These are phyloP conservation scores for Crypturellus tataupa DNA, from an alignment of 2,797 vertebrate genomes.

Conservation along the genomic window DNA sequence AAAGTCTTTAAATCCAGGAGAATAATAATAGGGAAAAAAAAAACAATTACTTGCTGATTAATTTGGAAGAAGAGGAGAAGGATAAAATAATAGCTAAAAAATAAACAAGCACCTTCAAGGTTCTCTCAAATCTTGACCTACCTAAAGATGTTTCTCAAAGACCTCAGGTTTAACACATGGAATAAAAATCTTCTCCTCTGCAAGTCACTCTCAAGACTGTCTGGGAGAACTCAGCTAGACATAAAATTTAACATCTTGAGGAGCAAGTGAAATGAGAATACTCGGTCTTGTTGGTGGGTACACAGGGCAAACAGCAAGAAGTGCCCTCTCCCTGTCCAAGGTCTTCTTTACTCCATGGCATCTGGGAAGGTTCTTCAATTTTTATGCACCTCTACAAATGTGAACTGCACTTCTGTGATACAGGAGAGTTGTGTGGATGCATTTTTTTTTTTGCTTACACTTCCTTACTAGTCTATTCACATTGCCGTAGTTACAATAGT, in stretches of 20 bases:
- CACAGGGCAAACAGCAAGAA: background rate
- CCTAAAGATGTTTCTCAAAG: background rate
- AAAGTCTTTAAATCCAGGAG: slow-evolving; percentile 55
- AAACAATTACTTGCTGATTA: background rate
- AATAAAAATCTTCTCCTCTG: background rate
- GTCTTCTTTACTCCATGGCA: background rate
- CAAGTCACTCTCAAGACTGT: background rate
- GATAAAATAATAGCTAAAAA: background rate
- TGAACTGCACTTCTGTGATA: background rate
- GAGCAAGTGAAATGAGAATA: background rate
- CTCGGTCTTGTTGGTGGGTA: background rate
- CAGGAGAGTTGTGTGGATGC: background rate
- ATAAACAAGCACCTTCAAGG: background rate
- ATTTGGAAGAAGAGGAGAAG: slow-evolving; percentile 20
- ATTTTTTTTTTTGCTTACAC: fast-evolving
- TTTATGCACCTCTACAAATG: background rate
- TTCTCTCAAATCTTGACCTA: background rate
- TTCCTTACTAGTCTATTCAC: background rate
- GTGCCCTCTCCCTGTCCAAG: background rate
- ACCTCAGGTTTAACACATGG: background rate
- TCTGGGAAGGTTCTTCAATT: background rate
- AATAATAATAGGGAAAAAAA: slow-evolving; percentile 41
- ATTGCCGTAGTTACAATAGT: slow-evolving; percentile 46
- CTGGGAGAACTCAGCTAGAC: background rate
- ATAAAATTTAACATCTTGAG: background rate